These are phyloP conservation scores for Aleiodes alternator DNA, from an alignment of 2,888 invertebrate species.

Conservation along the genomic window DNA sequence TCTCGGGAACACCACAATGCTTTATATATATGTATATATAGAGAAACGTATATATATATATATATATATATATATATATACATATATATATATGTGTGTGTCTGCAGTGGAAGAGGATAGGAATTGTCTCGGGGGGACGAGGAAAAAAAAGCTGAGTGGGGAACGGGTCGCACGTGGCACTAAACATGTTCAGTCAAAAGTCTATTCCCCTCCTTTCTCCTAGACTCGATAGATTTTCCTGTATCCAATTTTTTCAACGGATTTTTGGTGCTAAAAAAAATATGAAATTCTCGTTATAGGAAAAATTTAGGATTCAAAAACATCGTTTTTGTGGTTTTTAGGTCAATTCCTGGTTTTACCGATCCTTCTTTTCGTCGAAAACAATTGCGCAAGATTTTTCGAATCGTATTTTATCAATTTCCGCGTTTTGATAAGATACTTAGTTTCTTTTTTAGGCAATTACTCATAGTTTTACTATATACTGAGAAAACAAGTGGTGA, in stretches of 20 bases:
- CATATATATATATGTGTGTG: slow-evolving; percentile 10
- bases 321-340: too few species aligned
- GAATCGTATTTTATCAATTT: too few species aligned
- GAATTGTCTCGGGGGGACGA: slow-evolving; percentile 11
- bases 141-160: neutral
- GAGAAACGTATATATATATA: neutral
- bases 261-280: too few species aligned
- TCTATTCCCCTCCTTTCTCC: neutral
- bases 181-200: slow-evolving; percentile 15
- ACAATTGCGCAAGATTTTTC: too few species aligned
- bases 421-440: too few species aligned
- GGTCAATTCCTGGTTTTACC: too few species aligned
- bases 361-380: too few species aligned
- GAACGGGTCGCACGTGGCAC: slow-evolving; percentile 37
- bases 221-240: neutral
- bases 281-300: too few species aligned
- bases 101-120: slow-evolving; percentile 10
- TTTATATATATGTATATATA: neutral
- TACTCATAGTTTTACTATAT: too few species aligned
- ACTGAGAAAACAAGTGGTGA: too few species aligned
- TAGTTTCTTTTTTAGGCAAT: too few species aligned
- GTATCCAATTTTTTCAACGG: neutral
- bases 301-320: too few species aligned
- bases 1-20: neutral
- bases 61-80: slow-evolving; percentile 1